A percentile compares a stretch with the other conserved stretches of the same genome.
These are phyloP conservation scores for Aspidiotus destructor DNA, from an alignment of 2,888 invertebrate genomes.

Conservation along the genomic window DNA sequence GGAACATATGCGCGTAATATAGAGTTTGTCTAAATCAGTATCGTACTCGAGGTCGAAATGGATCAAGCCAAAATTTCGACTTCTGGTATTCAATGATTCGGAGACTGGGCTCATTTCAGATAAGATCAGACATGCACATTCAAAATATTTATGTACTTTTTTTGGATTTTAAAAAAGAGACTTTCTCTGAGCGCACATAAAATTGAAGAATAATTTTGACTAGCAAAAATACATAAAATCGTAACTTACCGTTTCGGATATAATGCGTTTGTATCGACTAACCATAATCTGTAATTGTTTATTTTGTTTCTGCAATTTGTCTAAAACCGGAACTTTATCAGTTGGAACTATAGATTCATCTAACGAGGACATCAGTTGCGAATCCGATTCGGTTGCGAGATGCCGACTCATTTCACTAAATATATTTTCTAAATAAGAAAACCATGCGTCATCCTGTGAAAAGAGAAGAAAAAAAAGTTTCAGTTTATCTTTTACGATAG, in stretches of 20 bases:
- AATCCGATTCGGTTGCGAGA: constrained; percentile 11
- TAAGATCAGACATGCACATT: too few species aligned
- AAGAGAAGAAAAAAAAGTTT: neutral
- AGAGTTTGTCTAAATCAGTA: too few species aligned
- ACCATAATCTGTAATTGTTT: constrained; percentile 55
- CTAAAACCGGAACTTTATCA: constrained; percentile 42
- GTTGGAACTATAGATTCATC: constrained; percentile 16
- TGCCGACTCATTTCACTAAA: constrained; percentile 10
- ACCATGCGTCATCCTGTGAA: constrained; percentile 20
- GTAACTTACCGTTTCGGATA: constrained; percentile 62
- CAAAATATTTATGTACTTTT: too few species aligned
- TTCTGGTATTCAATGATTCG: too few species aligned
- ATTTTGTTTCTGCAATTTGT: constrained; percentile 52
- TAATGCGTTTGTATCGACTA: constrained; percentile 58
- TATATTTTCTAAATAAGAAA: constrained; percentile 14
- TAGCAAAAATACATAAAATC: neutral
- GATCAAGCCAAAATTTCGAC: too few species aligned
- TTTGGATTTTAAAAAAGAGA: too few species aligned
- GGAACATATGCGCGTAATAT: too few species aligned
- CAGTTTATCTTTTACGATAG: neutral
- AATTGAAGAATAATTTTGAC: too few species aligned
- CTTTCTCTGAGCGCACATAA: too few species aligned
- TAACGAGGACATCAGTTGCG: neutral
- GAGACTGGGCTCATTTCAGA: too few species aligned
- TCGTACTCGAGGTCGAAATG: too few species aligned